Evolutionary conservation across 2,113 vertebrate genomes (phyloP).

Genomic region (Spheniscus mendiculus): DNA sequence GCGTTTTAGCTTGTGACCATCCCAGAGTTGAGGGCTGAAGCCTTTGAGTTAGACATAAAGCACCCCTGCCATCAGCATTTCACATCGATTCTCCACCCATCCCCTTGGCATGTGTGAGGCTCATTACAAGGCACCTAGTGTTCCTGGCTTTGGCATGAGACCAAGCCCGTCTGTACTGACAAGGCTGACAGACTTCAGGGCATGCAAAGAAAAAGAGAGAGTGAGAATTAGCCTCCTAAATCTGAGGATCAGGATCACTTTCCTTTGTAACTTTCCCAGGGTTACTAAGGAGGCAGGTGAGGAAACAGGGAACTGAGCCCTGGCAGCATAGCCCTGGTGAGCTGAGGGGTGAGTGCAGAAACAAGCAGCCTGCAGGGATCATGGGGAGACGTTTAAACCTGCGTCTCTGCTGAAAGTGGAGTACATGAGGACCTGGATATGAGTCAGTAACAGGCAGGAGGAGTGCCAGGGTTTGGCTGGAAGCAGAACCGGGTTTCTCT

Average conservation of each 20-base stretch:
- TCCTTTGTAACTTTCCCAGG: not conserved
- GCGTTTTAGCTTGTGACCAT: not conserved
- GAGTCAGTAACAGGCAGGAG: not conserved
- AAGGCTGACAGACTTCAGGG: not conserved
- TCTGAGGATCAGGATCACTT: not conserved
- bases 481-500: not conserved
- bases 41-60: slow-evolving; percentile 36
- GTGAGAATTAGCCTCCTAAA: not conserved
- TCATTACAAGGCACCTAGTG: slow-evolving; percentile 27
- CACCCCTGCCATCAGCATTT: not conserved
- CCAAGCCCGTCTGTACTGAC: not conserved
- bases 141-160: slow-evolving; percentile 20
- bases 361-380: not conserved
- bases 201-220: not conserved
- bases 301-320: not conserved
- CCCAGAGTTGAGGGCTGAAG: not conserved
- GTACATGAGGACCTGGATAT: not conserved
- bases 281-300: not conserved
- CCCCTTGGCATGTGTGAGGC: not conserved
- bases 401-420: not conserved
- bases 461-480: not conserved
- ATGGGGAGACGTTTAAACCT: not conserved
- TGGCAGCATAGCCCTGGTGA: not conserved
- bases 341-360: not conserved
- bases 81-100: not conserved